These are phyloP conservation scores for Nemopilema nomurai DNA, from an alignment of 30 jellyfish, hydroid and myxozoan species.

Conservation along the genomic window DNA sequence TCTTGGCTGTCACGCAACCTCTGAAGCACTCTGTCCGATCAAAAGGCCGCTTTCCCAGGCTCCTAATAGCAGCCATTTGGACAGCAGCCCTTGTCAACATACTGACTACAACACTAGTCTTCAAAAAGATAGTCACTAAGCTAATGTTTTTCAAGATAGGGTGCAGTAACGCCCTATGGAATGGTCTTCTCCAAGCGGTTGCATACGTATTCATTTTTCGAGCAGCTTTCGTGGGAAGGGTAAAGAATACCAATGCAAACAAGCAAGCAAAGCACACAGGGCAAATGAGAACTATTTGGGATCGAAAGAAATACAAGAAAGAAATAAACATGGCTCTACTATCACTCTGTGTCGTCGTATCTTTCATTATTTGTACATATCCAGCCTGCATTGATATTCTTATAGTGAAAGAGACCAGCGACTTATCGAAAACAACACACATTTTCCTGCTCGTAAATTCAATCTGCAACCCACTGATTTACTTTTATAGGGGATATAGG, in stretches of 20 bases:
- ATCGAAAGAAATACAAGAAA: neutral
- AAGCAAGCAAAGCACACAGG: too few relatives aligned
- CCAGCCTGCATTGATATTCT: slow-evolving; percentile 24
- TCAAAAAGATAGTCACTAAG: too few relatives aligned
- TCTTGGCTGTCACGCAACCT: slow-evolving; percentile 43
- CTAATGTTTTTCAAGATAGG: neutral
- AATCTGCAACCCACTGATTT: slow-evolving; percentile 27
- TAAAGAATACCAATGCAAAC: too few relatives aligned
- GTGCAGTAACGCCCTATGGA: neutral
- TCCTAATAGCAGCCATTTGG: slow-evolving; percentile 36
- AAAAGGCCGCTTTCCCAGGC: slow-evolving; percentile 11
- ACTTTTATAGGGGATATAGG: slow-evolving; percentile 35
- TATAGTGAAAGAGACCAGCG: neutral
- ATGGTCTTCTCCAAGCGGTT: slow-evolving; percentile 7
- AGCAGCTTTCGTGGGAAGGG: too few relatives aligned
- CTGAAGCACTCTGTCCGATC: slow-evolving; percentile 29
- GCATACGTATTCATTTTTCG: slow-evolving; percentile 34
- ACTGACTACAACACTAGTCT: neutral
- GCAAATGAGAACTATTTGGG: neutral
- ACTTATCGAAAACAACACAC: slow-evolving; percentile 1
- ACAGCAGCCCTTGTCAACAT: neutral
- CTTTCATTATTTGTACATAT: slow-evolving; percentile 10
- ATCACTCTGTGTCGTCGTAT: neutral
- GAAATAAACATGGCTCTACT: slow-evolving; percentile 22
- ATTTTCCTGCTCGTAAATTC: slow-evolving; percentile 22